Evolutionary conservation across 2,113 vertebrate species (phyloP).

Genomic region (Paramormyrops kingsleyae): DNA sequence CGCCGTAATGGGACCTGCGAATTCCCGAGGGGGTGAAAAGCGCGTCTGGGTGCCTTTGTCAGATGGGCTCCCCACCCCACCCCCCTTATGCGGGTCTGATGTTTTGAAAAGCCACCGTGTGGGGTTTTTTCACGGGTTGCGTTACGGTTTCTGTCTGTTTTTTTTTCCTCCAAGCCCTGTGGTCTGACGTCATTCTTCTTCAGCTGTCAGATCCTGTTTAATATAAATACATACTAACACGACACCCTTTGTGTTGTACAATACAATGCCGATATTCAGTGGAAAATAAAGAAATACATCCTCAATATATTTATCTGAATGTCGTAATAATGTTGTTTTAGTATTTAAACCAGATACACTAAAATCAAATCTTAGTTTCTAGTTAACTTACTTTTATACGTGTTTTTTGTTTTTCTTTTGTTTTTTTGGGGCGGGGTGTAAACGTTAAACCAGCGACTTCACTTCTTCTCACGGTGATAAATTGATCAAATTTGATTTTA

Average conservation of each 20-base stretch:
- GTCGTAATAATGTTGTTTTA: neutral
- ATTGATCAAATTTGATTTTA: neutral
- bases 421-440: neutral
- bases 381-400: neutral
- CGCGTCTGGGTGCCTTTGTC: neutral
- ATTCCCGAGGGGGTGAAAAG: neutral
- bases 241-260: neutral
- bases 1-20: neutral
- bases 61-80: neutral
- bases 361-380: neutral
- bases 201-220: constrained; percentile 4
- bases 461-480: neutral
- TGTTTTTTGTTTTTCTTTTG: neutral
- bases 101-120: neutral
- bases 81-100: neutral
- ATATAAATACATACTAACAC: neutral
- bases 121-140: neutral
- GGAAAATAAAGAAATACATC: neutral
- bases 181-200: neutral
- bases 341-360: neutral
- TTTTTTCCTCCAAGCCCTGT: neutral
- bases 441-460: neutral
- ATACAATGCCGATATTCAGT: neutral
- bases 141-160: neutral
- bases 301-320: neutral